These are phyloP conservation scores for Chaenocephalus aceratus DNA, from an alignment of 2,113 vertebrate species.

Conservation along the genomic window DNA sequence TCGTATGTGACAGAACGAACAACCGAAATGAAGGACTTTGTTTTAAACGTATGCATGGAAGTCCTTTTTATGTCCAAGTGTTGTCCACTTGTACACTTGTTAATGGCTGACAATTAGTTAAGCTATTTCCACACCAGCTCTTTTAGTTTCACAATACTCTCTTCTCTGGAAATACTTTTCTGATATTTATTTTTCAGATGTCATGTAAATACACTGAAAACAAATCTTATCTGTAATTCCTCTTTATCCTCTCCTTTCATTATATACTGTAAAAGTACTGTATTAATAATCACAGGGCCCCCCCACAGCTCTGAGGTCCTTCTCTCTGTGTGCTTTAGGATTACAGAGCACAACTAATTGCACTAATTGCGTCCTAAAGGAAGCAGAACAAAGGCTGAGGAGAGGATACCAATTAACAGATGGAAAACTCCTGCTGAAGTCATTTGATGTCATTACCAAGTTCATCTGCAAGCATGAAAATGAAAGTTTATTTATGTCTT, in stretches of 20 bases:
- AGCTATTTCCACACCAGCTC: too few species aligned
- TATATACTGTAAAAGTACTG: slow-evolving; percentile 2
- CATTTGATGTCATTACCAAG: slow-evolving; percentile 77
- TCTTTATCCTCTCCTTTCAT: not conserved
- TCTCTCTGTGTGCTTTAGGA: slow-evolving; percentile 39
- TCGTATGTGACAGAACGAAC: too few species aligned
- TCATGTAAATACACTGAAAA: too few species aligned
- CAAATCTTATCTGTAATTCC: not conserved
- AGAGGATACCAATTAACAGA: slow-evolving; percentile 71
- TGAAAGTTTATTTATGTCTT: slow-evolving; percentile 56
- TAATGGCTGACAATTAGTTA: too few species aligned
- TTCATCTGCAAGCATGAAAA: slow-evolving; percentile 66
- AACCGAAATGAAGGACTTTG: too few species aligned
- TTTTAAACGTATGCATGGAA: too few species aligned
- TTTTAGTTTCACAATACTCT: too few species aligned
- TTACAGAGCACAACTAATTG: slow-evolving; percentile 64
- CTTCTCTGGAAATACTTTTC: too few species aligned
- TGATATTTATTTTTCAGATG: too few species aligned
- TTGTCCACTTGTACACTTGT: too few species aligned
- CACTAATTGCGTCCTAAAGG: slow-evolving; percentile 59
- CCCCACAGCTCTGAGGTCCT: not conserved
- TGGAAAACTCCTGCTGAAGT: slow-evolving; percentile 63
- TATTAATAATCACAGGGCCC: slow-evolving; percentile 5
- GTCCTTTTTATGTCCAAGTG: too few species aligned
- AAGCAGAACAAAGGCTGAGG: slow-evolving; percentile 53